phyloP scores from a whole-genome alignment of 2,797 vertebrate genomes.

The Micrastur ruficollis region DNA sequence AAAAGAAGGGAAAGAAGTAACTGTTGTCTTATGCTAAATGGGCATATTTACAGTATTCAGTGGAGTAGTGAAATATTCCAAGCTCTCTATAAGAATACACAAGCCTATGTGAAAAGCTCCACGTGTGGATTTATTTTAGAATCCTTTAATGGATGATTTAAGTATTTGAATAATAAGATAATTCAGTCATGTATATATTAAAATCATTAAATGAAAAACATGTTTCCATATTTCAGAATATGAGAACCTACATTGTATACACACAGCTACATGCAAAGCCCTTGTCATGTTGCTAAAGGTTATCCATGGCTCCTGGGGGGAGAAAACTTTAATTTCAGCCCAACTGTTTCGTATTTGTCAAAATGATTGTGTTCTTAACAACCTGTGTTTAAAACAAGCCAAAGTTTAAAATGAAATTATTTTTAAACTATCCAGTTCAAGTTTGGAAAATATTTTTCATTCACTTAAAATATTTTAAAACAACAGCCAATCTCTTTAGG shows the following conservation, averaged over 20 bases:
- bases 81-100: background rate
- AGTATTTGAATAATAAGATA: background rate
- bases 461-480: background rate
- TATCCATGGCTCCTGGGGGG: background rate
- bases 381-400: background rate
- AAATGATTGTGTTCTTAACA: background rate
- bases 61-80: background rate
- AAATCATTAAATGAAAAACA: background rate
- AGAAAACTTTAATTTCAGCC: background rate
- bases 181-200: background rate
- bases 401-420: background rate
- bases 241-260: background rate
- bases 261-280: background rate
- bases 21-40: background rate
- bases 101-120: background rate
- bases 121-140: background rate
- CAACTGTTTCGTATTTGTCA: background rate
- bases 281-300: background rate
- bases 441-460: background rate
- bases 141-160: background rate
- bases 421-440: background rate
- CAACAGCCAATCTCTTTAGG: background rate
- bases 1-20: background rate
- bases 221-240: background rate
- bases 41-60: background rate